Evolutionary conservation across 2,888 invertebrate genomes (phyloP), one percentile per base, ranked within the genome.

Genomic region (Piscicola geometra): DNA sequence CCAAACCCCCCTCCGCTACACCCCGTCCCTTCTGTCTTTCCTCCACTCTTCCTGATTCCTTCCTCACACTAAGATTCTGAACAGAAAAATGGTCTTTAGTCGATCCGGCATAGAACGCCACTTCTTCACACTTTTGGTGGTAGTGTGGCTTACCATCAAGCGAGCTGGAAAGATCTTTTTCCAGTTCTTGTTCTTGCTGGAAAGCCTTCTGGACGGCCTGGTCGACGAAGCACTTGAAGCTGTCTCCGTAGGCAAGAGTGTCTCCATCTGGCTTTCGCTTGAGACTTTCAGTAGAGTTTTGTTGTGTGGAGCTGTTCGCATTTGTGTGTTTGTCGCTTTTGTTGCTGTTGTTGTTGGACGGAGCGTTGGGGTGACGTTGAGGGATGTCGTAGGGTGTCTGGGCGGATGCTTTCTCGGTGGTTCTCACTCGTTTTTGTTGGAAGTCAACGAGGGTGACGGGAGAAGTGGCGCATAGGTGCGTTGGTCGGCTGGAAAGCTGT

Each of bases 191-290:
- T 15, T 67, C 67, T n/a, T 67, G 67, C 28, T 67, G 67, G 33
- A 67, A 67, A 35, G 67, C 67, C n/a, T 67, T 67, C 33, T 67
- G 67, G 5, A 67, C 67, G 3, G 67, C 67, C 35, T 67, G 67
- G 67, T 67, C 67, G 2, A 67, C 67, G 33, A 67, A 67, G 35
- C 67, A 33, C 35, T 67, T 67, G 67, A 67, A 67, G n/a, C 28
- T 28, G 67, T 67, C 67, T 21, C 67, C 33, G 30, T 67, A 67
- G 15, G 67, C 33, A 5, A 35, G 3, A 12, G 28, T n/a, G 5
- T 33, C 33, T n/a, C 2, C 5, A 9, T 5, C 5, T n/a, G 5
- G 28, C 3, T 67, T 32, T 28, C n/a, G 2, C 30, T 67, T 67
- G 2, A 28, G 32, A 5, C 2, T 9, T 32, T 30, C 15, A 5